These are phyloP conservation scores for Agrochola litura DNA, from an alignment of 2,888 invertebrate genomes.

Conservation along the genomic window DNA sequence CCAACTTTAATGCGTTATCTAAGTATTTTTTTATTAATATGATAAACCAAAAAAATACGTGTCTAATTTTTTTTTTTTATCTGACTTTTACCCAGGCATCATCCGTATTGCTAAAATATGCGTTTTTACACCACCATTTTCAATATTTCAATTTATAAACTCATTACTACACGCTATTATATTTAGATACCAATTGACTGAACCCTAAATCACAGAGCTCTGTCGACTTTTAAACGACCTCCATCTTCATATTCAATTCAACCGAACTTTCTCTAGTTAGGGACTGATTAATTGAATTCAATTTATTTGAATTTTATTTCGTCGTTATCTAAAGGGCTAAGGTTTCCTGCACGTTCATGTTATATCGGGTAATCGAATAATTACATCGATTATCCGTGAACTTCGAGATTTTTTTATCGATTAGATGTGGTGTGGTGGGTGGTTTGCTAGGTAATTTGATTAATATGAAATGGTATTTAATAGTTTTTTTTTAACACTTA, in stretches of 20 bases:
- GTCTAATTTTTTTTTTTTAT: too few relatives aligned
- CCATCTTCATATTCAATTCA: conserved; percentile 42
- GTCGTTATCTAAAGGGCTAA: conserved; percentile 46
- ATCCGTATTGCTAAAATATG: neutral
- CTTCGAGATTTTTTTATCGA: conserved; percentile 28
- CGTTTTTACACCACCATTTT: neutral
- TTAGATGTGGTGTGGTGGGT: neutral
- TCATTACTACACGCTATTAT: neutral
- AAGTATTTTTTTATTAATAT: too few relatives aligned
- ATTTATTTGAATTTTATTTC: conserved; percentile 58
- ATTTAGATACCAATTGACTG: neutral
- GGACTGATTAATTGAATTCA: conserved; percentile 58
- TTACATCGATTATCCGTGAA: conserved; percentile 48
- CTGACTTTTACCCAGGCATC: too few relatives aligned
- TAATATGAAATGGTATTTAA: conserved; percentile 11
- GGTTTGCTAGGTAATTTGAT: neutral
- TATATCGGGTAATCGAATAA: conserved; percentile 35
- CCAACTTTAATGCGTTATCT: too few relatives aligned
- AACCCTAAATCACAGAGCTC: conserved; percentile 13
- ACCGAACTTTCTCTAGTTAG: conserved; percentile 61
- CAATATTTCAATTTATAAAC: neutral
- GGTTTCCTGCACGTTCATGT: conserved; percentile 42
- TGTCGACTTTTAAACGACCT: conserved; percentile 23
- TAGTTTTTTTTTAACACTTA: neutral
- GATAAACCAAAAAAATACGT: too few relatives aligned